Base-by-base conservation (phyloP, 2,888 invertebrate species). In the Formica aserva region DNA sequence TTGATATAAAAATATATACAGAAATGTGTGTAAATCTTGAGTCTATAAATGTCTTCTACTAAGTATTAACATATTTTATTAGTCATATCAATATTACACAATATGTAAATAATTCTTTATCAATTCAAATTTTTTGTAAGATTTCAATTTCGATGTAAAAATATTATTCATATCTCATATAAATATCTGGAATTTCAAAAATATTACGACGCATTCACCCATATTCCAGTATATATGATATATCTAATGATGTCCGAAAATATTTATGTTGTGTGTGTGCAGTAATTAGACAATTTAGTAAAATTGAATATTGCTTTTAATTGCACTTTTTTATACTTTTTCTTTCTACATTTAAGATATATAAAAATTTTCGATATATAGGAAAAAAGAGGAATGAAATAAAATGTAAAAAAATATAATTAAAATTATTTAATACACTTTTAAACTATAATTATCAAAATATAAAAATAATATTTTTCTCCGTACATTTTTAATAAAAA, bases 401-500 rank as follows among this genome's bases (percentile, higher is more conserved):
- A 1, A 29, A 74, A n/a, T 3, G 13, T 29, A 41, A n/a, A 41
- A 18, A 18, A 8, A 3, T n/a, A 0, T 26, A 29, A 60, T 1
- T 32, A 41, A 32, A 55, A 26, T 29, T 45, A 45, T 5, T n/a
- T 1, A 29, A 60, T n/a, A 32, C 0, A n/a, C 9, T 72, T 26
- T 72, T 1, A 45, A 13, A 0, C 18, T 6, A 6, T 41, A 74
- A 74, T 74, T 60, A 26, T 29, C 8, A 41, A n/a, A 5, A 2
- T 52, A 45, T 15, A 6, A 15, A 62, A 77, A 66, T 52, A 55
- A 77, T 18, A 38, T 55, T 55, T 2, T 26, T 41, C 3, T 45
- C 8, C 18, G 11, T 3, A 13, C 38, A 13, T 62, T 15, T 75
- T 75, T 55, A 82, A 69, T 48, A 69, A 82, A 45, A 35, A 60